These are phyloP conservation scores for Centropus bengalensis DNA, from an alignment of 2,113 vertebrate species.

Conservation along the genomic window DNA sequence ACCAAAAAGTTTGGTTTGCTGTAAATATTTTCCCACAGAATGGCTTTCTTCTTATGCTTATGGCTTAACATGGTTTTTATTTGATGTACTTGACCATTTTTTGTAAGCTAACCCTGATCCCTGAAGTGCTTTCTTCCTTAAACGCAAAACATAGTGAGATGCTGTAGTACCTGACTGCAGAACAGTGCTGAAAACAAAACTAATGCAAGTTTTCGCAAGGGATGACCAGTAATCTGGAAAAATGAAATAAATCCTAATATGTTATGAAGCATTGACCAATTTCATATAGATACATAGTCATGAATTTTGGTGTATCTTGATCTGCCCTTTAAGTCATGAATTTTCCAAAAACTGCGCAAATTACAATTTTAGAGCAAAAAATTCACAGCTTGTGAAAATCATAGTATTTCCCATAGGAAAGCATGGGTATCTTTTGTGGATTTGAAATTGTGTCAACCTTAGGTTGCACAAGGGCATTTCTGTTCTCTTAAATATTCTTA, in stretches of 20 bases:
- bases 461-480: not conserved
- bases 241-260: not conserved
- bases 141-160: not conserved
- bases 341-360: not conserved
- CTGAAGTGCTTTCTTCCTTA: not conserved
- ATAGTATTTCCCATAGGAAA: not conserved
- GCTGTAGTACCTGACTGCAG: not conserved
- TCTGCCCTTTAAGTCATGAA: not conserved
- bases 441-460: not conserved
- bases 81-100: not conserved
- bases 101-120: not conserved
- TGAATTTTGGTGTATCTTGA: not conserved
- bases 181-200: not conserved
- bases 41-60: not conserved
- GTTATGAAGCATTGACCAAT: not conserved
- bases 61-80: not conserved
- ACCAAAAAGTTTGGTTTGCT: accelerated
- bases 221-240: not conserved
- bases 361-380: not conserved
- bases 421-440: not conserved
- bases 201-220: not conserved
- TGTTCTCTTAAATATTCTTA: not conserved
- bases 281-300: not conserved
- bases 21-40: not conserved
- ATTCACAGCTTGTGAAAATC: not conserved